Evolutionary conservation across 2,113 vertebrate genomes (phyloP).

Genomic region (Toxostoma redivivum): DNA sequence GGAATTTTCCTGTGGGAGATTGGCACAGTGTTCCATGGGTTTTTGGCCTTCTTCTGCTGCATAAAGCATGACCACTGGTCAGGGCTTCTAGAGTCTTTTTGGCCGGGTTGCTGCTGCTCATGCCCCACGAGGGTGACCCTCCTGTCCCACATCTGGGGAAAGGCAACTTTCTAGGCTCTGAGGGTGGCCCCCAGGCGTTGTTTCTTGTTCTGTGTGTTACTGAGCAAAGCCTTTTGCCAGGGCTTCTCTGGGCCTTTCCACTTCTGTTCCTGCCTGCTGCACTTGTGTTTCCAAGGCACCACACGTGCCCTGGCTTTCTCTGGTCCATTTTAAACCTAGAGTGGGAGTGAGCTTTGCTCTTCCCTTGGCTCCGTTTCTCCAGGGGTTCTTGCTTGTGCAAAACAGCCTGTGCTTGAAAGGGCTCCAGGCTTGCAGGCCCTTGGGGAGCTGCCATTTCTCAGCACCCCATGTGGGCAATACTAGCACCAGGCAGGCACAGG

Average conservation of each 20-base stretch:
- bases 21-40: fast-evolving
- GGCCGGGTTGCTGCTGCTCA: neutral
- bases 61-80: neutral
- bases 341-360: neutral
- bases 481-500: neutral
- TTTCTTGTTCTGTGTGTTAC: neutral
- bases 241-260: neutral
- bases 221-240: neutral
- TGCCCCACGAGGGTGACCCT: fast-evolving
- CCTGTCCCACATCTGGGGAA: neutral
- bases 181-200: neutral
- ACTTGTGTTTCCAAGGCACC: neutral
- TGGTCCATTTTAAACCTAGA: neutral
- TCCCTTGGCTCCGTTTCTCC: neutral
- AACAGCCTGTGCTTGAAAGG: neutral
- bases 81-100: neutral
- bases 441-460: neutral
- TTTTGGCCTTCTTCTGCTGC: neutral
- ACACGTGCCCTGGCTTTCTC: fast-evolving
- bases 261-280: neutral
- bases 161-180: neutral
- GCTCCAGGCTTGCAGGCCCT: neutral
- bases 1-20: neutral
- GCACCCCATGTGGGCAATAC: neutral
- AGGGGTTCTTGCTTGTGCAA: neutral